Conservation (phyloP, 2,888 invertebrate genomes). For the Ophioninae sp. region DNA sequence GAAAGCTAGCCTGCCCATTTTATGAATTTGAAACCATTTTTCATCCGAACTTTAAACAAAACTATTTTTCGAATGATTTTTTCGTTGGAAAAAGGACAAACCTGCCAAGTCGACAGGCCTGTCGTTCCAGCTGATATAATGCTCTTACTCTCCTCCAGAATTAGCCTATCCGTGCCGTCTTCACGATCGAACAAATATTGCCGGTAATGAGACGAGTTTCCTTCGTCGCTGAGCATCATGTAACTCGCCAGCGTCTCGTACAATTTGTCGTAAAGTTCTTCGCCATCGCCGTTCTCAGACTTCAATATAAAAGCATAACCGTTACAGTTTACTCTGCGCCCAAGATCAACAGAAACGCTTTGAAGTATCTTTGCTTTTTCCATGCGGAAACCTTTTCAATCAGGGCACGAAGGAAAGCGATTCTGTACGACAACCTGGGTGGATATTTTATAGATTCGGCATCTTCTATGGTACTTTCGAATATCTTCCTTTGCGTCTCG, state of each 20-base stretch:
- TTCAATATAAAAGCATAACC: constrained; percentile 48
- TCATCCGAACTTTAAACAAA: too few relatives aligned
- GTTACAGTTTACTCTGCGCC: background rate
- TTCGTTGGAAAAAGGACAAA: constrained; percentile 75
- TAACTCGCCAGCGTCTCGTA: constrained; percentile 84
- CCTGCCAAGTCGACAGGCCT: constrained; percentile 91
- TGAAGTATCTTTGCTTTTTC: background rate
- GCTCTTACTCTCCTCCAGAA: constrained; percentile 87
- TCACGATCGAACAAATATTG: constrained; percentile 84
- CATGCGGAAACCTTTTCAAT: constrained; percentile 47
- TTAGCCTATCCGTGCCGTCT: constrained; percentile 80
- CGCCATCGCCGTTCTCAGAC: constrained; percentile 83
- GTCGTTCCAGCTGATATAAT: constrained; percentile 91
- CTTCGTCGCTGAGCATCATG: constrained; percentile 79
- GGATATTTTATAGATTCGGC: constrained; percentile 84
- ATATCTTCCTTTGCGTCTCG: constrained; percentile 82
- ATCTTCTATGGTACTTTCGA: constrained; percentile 84
- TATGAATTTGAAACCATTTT: background rate
- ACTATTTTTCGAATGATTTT: too few relatives aligned
- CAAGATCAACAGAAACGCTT: background rate
- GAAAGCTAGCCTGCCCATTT: constrained; percentile 84
- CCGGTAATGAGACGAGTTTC: constrained; percentile 83
- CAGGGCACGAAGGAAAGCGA: constrained; percentile 82
- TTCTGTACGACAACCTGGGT: constrained; percentile 84
- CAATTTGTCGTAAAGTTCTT: constrained; percentile 85